A percentile compares a stretch with the other conserved stretches of the same genome.
Evolutionary conservation across 2,888 invertebrate genomes (phyloP).

Genomic region (Poecilus cupreus): DNA sequence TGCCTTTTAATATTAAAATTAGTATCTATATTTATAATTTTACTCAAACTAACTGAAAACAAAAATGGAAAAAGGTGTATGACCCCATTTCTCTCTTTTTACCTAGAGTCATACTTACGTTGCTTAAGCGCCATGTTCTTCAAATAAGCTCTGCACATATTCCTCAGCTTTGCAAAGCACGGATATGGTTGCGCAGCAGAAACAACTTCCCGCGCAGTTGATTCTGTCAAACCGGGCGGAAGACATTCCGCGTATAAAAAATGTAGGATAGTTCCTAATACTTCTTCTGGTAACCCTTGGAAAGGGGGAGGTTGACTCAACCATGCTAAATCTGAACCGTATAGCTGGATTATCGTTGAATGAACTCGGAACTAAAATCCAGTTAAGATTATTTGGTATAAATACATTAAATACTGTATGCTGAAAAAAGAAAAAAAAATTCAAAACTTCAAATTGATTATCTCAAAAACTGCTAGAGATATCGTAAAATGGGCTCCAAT

Average conservation of each 20-base stretch:
- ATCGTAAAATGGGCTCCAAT: too few relatives aligned
- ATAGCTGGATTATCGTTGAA: slow-evolving; percentile 76
- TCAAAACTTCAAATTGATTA: too few relatives aligned
- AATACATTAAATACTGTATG: too few relatives aligned
- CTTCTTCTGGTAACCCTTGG: slow-evolving; percentile 76
- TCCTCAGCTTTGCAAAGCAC: slow-evolving; percentile 75
- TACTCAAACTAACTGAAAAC: too few relatives aligned
- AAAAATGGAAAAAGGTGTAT: too few relatives aligned
- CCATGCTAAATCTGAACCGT: slow-evolving; percentile 77
- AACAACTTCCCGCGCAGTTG: slow-evolving; percentile 76
- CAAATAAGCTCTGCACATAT: slow-evolving; percentile 77
- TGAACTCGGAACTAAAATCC: slow-evolving; percentile 75
- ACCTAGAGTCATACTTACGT: too few relatives aligned
- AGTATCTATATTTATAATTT: too few relatives aligned
- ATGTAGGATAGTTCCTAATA: slow-evolving; percentile 78
- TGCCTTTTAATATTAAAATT: too few relatives aligned
- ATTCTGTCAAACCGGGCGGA: slow-evolving; percentile 76
- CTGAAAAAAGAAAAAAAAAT: too few relatives aligned
- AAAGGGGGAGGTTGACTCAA: slow-evolving; percentile 75
- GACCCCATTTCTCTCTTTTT: too few relatives aligned
- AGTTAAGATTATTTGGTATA: not conserved
- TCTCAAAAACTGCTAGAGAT: too few relatives aligned
- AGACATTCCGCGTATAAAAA: slow-evolving; percentile 81
- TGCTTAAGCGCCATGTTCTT: slow-evolving; percentile 79
- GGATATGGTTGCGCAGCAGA: slow-evolving; percentile 74